Base-by-base conservation (phyloP, 2,797 vertebrate genomes). In the Discoglossus pictus region DNA sequence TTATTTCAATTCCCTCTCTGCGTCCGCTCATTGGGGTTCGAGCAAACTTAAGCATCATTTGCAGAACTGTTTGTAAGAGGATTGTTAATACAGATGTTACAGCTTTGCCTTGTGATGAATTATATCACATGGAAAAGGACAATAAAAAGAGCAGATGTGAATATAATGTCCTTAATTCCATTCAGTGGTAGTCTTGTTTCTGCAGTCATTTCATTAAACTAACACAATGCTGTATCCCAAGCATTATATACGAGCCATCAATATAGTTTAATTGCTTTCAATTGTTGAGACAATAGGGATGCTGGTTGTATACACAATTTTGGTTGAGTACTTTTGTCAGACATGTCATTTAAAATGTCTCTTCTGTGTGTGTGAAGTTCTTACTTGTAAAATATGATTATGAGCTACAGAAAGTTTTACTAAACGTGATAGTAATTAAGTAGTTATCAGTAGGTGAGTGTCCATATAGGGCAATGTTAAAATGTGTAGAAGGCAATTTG, bases 1-100 rank as follows among this genome's bases (percentile, higher is more conserved):
- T 77, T 75, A 48, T 80, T 75, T 63, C 36, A 21, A 40, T 68
- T 69, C 66, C 78, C 61, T 52, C 47, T 76, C 77, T 76, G 80
- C 51, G 7, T 46, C 12, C 17, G 21, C 23, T 18, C 39, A n/a
- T 15, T n/a, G 5, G 39, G 39, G 50, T 44, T 65, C 25, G 8
- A 55, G 60, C 18, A 40, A 34, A 48, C 51, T 25, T 56, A 20
- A 50, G 61, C 52, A 46, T 44, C 44, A 64, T 71, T 59, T 64
- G 20, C 42, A 27, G 27, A 36, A 38, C 51, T 54, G 31, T 54
- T 54, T 54, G 17, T 56, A 56, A 42, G 55, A 59, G 68, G 52
- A 70, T 63, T 70, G 68, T 63, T 56, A 48, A 38, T 71, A 64
- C 68, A 71, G 68, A 71, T 71, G 68, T 51, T 51, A 23, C 35